phyloP scores from a whole-genome alignment of 2,888 invertebrate genomes.

The Clunio marinus region DNA sequence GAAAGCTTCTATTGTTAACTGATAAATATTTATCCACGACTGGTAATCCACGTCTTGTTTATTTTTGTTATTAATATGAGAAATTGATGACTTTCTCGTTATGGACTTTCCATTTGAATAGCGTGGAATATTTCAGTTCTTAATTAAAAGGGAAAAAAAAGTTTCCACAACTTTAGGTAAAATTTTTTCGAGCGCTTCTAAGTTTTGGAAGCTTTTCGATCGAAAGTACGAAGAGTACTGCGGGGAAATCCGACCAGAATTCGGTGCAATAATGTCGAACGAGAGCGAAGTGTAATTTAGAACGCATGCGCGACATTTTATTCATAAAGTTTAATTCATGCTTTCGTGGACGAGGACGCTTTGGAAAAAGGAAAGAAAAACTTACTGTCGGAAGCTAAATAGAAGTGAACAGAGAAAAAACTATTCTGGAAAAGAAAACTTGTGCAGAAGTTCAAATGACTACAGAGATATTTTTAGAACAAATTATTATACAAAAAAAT shows the following conservation, averaged over 20 bases:
- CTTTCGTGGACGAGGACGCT: not conserved
- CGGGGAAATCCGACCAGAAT: conserved; percentile 24
- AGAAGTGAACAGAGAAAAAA: too few species aligned
- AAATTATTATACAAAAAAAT: too few species aligned
- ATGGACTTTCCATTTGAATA: not conserved
- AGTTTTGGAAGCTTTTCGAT: conserved; percentile 25
- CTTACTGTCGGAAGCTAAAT: not conserved
- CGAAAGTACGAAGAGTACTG: conserved; percentile 37
- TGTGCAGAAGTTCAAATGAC: not conserved
- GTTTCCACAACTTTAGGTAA: not conserved
- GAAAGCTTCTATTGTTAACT: not conserved
- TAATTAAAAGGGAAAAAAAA: not conserved
- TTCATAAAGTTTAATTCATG: conserved; percentile 23
- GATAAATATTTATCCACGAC: not conserved
- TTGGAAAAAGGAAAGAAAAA: too few species aligned
- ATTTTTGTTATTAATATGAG: not conserved
- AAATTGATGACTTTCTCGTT: not conserved
- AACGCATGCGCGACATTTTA: conserved; percentile 21
- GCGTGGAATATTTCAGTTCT: not conserved
- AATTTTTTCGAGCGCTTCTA: not conserved
- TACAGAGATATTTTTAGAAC: too few species aligned
- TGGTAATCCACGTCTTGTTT: not conserved
- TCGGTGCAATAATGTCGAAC: not conserved
- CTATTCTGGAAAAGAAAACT: not conserved
- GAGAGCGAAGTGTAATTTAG: not conserved